Evolutionary conservation across 2,797 vertebrate genomes (phyloP).

Genomic region (Cynopterus sphinx): DNA sequence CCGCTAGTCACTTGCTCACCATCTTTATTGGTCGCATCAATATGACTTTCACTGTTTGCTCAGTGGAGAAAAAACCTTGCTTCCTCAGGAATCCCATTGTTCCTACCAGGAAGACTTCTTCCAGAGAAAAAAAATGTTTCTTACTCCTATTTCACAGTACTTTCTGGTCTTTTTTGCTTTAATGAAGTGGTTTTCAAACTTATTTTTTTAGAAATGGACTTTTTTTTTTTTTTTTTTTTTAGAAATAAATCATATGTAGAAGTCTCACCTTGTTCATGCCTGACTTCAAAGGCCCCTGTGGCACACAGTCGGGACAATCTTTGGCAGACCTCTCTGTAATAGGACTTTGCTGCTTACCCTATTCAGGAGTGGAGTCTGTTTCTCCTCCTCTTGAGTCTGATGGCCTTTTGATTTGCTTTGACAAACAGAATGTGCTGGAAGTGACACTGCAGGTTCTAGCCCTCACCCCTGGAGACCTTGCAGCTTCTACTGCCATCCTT

Average conservation of each 20-base stretch:
- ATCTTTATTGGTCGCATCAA: neutral
- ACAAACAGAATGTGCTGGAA: neutral
- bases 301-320: neutral
- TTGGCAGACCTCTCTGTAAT: neutral
- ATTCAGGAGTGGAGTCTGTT: no score
- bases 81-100: neutral
- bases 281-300: neutral
- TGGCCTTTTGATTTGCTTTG: neutral
- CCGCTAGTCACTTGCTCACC: neutral
- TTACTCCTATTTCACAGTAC: neutral
- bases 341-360: neutral
- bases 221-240: neutral
- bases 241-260: neutral
- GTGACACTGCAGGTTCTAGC: neutral
- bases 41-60: neutral
- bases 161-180: constrained; percentile 5
- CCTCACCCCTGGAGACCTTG: neutral
- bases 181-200: neutral
- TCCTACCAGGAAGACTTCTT: neutral
- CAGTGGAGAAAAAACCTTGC: neutral
- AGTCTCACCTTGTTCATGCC: neutral
- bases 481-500: neutral
- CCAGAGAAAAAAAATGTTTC: neutral
- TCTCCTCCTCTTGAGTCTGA: neutral
- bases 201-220: neutral